Conservation (phyloP, 2,113 vertebrate genomes). For the Platichthys flesus region DNA sequence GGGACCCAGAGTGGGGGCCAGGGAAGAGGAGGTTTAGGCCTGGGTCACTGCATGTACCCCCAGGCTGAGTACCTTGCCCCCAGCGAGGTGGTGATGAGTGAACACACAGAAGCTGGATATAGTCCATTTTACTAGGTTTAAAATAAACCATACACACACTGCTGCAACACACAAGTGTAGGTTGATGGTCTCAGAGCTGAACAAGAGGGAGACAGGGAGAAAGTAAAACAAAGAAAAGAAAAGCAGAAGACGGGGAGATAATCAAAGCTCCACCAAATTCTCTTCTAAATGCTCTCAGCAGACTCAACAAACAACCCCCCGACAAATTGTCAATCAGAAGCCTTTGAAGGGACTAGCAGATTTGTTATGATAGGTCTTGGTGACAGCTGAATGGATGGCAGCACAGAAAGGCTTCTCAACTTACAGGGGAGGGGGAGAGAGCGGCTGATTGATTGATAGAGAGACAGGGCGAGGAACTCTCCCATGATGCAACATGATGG, state of each 20-base stretch:
- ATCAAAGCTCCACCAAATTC: conserved; percentile 15
- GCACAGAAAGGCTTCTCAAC: conserved; percentile 54
- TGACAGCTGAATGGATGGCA: conserved; percentile 66
- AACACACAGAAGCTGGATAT: conserved; percentile 11
- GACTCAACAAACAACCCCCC: conserved; percentile 43
- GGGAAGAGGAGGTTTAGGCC: conserved; percentile 42
- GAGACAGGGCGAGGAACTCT: conserved; percentile 39
- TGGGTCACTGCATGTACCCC: conserved; percentile 53
- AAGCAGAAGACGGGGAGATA: conserved; percentile 3
- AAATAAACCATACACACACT: background rate
- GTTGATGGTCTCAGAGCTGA: background rate
- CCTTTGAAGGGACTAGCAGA: conserved; percentile 40
- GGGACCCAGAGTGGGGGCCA: conserved; percentile 19
- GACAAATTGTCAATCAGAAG: conserved; percentile 63
- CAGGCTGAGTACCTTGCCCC: conserved; percentile 26
- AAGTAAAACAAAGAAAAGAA: conserved; percentile 11
- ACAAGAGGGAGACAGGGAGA: background rate
- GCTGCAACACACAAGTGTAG: background rate
- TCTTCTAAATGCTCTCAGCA: conserved; percentile 39
- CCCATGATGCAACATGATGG: conserved; percentile 44
- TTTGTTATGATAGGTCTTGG: conserved; percentile 66
- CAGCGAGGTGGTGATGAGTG: conserved; percentile 36
- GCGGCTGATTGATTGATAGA: conserved; percentile 49
- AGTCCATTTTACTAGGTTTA: background rate
- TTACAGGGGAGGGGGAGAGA: conserved; percentile 49